Base-by-base conservation (phyloP, 2,113 vertebrate genomes). In the Enhydra lutris region DNA sequence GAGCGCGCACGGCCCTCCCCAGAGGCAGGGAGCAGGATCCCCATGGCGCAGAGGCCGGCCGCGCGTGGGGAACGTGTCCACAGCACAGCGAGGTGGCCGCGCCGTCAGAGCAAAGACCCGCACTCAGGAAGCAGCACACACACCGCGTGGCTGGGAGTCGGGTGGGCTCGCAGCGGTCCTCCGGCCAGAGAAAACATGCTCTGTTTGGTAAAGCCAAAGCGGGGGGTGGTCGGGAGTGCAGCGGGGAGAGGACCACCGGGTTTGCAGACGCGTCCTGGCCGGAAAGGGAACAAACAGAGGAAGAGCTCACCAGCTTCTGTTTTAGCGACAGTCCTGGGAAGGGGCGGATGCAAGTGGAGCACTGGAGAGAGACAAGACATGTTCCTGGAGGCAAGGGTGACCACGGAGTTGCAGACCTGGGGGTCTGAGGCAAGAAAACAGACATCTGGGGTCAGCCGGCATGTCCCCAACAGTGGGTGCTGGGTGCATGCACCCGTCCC, bases 231-330 rank as follows among this genome's bases (percentile, higher is more conserved):
- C 29, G n/a, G 15, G 42, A 6, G 12, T 47, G 17, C 17, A 39
- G 3, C 0, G 0, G 36, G 1, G 29, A 20, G 26, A 88, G n/a
- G 24, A 14, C 52, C 15, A 3, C 47, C 11, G 0, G 14, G 42
- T n/a, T 17, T 15, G 71, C 69, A 45, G 42, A 4, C 0, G 26
- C 4, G 36, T 26, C 71, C 18, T 21, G 71, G 73, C 21, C 0
- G 52, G 52, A 34, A 10, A 24, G 29, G 12, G 23, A 2, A 2
- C 26, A 20, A 8, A 21, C 29, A 1, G n/a, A 0, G 0, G 3
- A 26, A 20, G 11, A 20, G 52, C 52, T 24, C 36, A 15, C 83
- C 47, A 3, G 67, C 67, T 12, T 71, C 4, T 0, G n/a, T 34
- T 11, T 61, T 11, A 6, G 39, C 6, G 29, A 18, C 71, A 3